phyloP scores from a whole-genome alignment of 2,113 vertebrate genomes.

The Oenanthe melanoleuca region DNA sequence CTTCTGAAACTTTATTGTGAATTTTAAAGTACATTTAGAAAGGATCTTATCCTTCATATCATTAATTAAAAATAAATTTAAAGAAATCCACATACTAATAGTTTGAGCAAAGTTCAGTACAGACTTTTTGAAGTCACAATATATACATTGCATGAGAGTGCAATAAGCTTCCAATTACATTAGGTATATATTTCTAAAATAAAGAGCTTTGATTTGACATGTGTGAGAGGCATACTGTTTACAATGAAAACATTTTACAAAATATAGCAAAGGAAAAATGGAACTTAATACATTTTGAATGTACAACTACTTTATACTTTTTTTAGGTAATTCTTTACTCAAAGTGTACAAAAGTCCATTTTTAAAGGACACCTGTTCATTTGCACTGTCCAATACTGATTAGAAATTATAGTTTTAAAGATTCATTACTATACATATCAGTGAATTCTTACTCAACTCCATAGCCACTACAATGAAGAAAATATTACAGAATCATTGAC shows the following conservation, averaged over 20 bases:
- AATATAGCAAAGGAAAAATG: constrained; percentile 75
- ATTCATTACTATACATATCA: constrained; percentile 66
- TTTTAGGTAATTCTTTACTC: constrained; percentile 72
- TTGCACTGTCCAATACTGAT: constrained; percentile 62
- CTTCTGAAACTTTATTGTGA: constrained; percentile 86
- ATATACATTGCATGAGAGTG: constrained; percentile 84
- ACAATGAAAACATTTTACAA: constrained; percentile 78
- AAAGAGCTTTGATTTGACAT: constrained; percentile 77
- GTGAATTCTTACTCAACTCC: constrained; percentile 71
- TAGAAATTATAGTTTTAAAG: constrained; percentile 63
- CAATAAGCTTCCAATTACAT: constrained; percentile 81
- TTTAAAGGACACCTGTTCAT: constrained; percentile 62
- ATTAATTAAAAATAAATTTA: constrained; percentile 81
- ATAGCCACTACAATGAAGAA: constrained; percentile 70
- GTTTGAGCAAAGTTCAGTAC: constrained; percentile 81
- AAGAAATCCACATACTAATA: constrained; percentile 79
- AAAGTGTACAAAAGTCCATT: constrained; percentile 74
- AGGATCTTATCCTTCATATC: constrained; percentile 77
- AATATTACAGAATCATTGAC: constrained; percentile 71
- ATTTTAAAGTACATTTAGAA: constrained; percentile 84
- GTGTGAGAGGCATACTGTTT: constrained; percentile 74
- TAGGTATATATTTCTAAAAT: constrained; percentile 77
- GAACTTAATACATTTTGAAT: constrained; percentile 78
- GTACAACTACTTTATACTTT: constrained; percentile 74
- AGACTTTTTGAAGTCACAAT: constrained; percentile 81